These are phyloP conservation scores for Phallusia fumigata DNA, from an alignment of 23 tunicate genomes.

Conservation along the genomic window DNA sequence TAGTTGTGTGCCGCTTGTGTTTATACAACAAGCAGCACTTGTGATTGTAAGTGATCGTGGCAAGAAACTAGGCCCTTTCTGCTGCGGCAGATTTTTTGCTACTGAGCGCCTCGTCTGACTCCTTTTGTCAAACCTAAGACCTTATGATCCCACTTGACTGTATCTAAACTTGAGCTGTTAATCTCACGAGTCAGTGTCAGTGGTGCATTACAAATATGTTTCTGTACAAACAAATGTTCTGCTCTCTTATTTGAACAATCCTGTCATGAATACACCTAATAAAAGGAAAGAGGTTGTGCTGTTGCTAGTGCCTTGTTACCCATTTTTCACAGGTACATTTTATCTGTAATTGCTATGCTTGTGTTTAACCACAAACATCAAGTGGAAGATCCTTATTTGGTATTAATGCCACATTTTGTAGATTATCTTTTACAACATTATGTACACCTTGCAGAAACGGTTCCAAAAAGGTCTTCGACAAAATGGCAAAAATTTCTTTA, in stretches of 20 bases:
- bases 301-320: too few relatives aligned
- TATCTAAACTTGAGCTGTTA: slow-evolving; percentile 9
- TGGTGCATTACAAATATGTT: not conserved
- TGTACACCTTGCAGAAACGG: slow-evolving; percentile 70
- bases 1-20: slow-evolving; percentile 5
- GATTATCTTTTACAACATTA: too few relatives aligned
- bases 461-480: slow-evolving; percentile 83
- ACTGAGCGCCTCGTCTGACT: not conserved
- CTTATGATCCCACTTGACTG: slow-evolving; percentile 5
- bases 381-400: too few relatives aligned
- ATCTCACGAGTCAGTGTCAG: slow-evolving; percentile 3
- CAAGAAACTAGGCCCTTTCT: not conserved
- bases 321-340: too few relatives aligned
- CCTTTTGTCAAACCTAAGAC: not conserved
- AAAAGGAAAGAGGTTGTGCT: too few relatives aligned
- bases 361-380: too few relatives aligned
- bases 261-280: too few relatives aligned
- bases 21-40: slow-evolving; percentile 10
- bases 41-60: slow-evolving; percentile 5
- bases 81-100: not conserved
- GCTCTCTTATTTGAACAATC: not conserved
- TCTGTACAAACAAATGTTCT: not conserved
- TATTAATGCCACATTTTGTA: too few relatives aligned
- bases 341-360: too few relatives aligned
- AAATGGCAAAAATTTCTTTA: slow-evolving; percentile 89